Percentiles rank a stretch among this genome's conserved stretches.
These are phyloP conservation scores for Arion vulgaris DNA, from an alignment of 1,140 invertebrate genomes.

Conservation along the genomic window DNA sequence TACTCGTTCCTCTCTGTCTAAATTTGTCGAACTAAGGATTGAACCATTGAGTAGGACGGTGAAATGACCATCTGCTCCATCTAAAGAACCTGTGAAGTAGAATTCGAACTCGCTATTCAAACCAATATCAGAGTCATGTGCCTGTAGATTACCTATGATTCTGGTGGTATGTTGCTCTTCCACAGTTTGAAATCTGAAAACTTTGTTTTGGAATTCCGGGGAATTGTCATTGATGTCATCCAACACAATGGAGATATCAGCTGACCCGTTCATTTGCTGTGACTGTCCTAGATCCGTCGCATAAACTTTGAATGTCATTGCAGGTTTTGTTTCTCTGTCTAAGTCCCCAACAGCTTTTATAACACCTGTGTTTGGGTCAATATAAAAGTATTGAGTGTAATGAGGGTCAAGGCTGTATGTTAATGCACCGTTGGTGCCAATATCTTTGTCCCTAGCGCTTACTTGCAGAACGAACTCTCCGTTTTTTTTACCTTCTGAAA, in stretches of 20 bases:
- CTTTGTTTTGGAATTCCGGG: constrained; percentile 79
- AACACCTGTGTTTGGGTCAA: constrained; percentile 48
- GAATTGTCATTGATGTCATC: constrained; percentile 94
- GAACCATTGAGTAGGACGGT: constrained; percentile 82
- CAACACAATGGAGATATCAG: constrained; percentile 89
- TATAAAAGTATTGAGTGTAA: constrained; percentile 39
- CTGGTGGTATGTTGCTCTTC: constrained; percentile 47
- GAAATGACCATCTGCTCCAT: constrained; percentile 50
- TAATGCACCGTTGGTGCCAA: constrained; percentile 78
- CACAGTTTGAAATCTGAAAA: constrained; percentile 47
- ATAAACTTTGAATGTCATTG: constrained; percentile 41
- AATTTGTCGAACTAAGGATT: constrained; percentile 91
- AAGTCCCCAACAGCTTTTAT: constrained; percentile 45
- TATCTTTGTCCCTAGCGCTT: constrained; percentile 85
- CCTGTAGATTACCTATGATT: constrained; percentile 45
- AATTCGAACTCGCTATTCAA: constrained; percentile 79
- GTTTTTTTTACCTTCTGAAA: constrained; percentile 73
- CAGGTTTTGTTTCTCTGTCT: constrained; percentile 51
- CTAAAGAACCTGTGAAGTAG: constrained; percentile 50
- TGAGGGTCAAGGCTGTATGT: constrained; percentile 44
- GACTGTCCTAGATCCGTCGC: constrained; percentile 40
- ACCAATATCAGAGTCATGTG: constrained; percentile 89
- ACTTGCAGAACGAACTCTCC: constrained; percentile 75
- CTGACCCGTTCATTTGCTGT: constrained; percentile 82
- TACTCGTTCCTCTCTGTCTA: constrained; percentile 87